A percentile compares a stretch with the other conserved stretches of the same genome.
phyloP scores from a whole-genome alignment of 1,140 invertebrate species.

The Elysia chlorotica region DNA sequence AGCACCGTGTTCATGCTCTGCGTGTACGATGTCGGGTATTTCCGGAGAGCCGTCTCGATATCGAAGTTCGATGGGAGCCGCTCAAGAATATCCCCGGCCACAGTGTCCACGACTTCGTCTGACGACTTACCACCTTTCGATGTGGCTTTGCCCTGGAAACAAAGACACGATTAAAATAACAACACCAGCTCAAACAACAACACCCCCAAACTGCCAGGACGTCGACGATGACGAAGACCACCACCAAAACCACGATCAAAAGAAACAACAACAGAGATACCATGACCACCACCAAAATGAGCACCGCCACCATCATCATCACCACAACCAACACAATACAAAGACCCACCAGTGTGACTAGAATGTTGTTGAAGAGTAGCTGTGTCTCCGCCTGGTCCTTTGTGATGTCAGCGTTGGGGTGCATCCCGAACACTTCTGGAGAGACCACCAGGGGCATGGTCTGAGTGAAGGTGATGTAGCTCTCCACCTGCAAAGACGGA shows the following conservation, averaged over 20 bases:
- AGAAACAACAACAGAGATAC: too few species aligned
- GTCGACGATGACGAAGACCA: too few species aligned
- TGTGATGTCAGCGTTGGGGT: constrained; percentile 62
- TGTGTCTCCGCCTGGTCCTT: constrained; percentile 62
- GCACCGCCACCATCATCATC: too few species aligned
- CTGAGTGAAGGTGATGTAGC: constrained; percentile 58
- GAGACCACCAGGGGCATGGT: constrained; percentile 53
- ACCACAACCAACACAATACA: too few species aligned
- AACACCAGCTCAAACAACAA: too few species aligned
- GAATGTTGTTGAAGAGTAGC: constrained; percentile 72
- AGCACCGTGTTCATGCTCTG: constrained; percentile 64
- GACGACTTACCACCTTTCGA: constrained; percentile 8
- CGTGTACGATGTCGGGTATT: constrained; percentile 59
- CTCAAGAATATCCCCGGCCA: constrained; percentile 23
- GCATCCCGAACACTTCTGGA: constrained; percentile 62
- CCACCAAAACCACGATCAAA: too few species aligned
- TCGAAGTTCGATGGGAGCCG: constrained; percentile 62
- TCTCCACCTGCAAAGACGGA: constrained; percentile 63
- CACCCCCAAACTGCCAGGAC: too few species aligned
- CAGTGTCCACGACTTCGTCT: constrained; percentile 15
- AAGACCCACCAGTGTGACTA: constrained; percentile 77
- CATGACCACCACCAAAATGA: too few species aligned
- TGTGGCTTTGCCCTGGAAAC: constrained; percentile 1
- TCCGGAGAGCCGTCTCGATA: constrained; percentile 55
- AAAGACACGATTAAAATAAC: too few species aligned